Base-by-base conservation (phyloP, 2,888 invertebrate species). In the Drosophila infuscata region DNA sequence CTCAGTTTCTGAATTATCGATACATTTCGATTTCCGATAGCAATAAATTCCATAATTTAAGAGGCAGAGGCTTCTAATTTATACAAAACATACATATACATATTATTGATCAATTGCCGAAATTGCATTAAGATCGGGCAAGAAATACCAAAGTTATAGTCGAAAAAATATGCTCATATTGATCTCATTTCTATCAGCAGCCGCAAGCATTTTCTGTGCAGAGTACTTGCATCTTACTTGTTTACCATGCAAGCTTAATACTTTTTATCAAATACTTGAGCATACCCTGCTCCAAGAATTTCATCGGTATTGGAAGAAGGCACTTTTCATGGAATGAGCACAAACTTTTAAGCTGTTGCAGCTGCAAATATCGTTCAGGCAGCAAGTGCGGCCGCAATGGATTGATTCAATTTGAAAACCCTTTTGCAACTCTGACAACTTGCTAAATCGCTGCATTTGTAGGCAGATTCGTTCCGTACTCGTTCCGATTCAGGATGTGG, bases 371-470 rank as follows among this genome's bases (percentile, higher is more conserved):
- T 20, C 25, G 20, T 32, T n/a, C 29, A 32, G 35, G 12, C 41
- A 29, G 65, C 38, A 35, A 67, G n/a, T 38, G 41, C 35, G 56
- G 25, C 68, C 12, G 7, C 12, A 25, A 59, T 65, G 36, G 67
- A 58, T 68, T 51, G 58, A 81, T 79, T 79, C 76, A 79, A 79
- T 74, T 74, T 54, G 71, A 72, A 69, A 76, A 66, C 70, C 48
- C 59, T 73, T 71, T 65, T 60, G 46, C 69, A 66, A 75, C 43
- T 70, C 67, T 67, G 53, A 49, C 75, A 67, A 51, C 52, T 59
- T 29, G 62, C 68, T 48, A 41, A 75, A 49, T 62, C 56, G 35
- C 30, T 61, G 59, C 33, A 62, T 58, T 59, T 64, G 48, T 48
- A 41, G 25, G 49, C 35, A 58, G 51, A 29, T 32, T 33, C 38